Evolutionary conservation across 2,888 invertebrate species (phyloP), one percentile per base, ranked within the genome.

Genomic region (Agriopis aurantiaria): DNA sequence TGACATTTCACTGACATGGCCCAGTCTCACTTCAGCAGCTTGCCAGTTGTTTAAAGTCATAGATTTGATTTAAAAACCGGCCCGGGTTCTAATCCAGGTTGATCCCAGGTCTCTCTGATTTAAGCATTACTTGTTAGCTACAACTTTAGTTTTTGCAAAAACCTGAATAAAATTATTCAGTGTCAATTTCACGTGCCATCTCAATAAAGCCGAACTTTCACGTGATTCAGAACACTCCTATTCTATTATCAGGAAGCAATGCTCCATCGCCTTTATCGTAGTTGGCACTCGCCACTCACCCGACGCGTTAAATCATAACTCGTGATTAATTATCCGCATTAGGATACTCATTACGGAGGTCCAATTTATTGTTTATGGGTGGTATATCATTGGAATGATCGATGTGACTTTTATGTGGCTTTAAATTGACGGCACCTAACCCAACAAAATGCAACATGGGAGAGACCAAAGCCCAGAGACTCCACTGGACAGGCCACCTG

Each of bases 281-380:
- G 75, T 82, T 83, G 84, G 84, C 83, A 83, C 75, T 63, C 65
- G 56, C 62, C 41, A 60, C 51, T 64, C 40, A 59, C 49, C 41
- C 46, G 17, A 43, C 62, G 41, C 55, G 41, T 63, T 79, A 76
- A 75, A 82, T 80, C 73, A 78, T 68, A 74, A 68, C 61, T 62
- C 49, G 70, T 66, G 52, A 74, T 80, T 77, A 74, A 80, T 79
- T 76, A 66, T 64, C 61, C 65, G 68, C 77, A 75, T 74, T 73
- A 73, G 0, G 43, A 46, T 64, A n/a, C 65, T 62, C 65, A 66
- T 70, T 70, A 66, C 43, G 12, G 49, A 46, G 48, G 53, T 68
- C n/a, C 55, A 69, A 52, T 57, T 69, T 70, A 62, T 70, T 63
- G 58, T 61, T 23, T 57, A 46, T 57, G 52, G 5, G 12, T 14